These are phyloP conservation scores for Papilio polytes DNA, from an alignment of 1,140 invertebrate genomes.

Conservation along the genomic window DNA sequence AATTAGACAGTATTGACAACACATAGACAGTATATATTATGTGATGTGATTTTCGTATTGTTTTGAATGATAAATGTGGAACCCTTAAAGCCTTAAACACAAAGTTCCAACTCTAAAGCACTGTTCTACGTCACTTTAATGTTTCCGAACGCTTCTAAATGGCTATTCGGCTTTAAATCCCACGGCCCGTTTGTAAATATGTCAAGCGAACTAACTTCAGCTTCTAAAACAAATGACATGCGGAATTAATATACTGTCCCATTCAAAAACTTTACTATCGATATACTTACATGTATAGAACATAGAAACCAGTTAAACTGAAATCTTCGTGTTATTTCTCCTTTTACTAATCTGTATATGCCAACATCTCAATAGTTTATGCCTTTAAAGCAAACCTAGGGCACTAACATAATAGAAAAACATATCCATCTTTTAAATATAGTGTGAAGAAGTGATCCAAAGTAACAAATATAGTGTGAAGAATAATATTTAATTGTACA, in stretches of 20 bases:
- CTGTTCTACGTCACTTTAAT: slow-evolving; percentile 27
- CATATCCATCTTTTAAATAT: no score
- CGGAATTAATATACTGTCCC: slow-evolving; percentile 6
- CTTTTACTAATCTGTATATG: no score
- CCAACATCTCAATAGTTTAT: no score
- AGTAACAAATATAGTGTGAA: no score
- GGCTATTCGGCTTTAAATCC: slow-evolving; percentile 19
- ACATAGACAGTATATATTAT: not conserved
- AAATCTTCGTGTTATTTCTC: no score
- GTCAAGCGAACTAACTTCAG: slow-evolving; percentile 16
- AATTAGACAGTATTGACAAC: not conserved
- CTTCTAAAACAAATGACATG: slow-evolving; percentile 4
- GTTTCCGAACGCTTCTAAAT: slow-evolving; percentile 25
- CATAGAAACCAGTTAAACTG: not conserved
- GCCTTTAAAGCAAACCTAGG: no score
- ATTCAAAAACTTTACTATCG: not conserved
- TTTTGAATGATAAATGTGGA: slow-evolving; percentile 9
- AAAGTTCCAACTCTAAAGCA: slow-evolving; percentile 23
- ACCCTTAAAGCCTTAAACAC: slow-evolving; percentile 25
- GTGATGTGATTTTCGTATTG: not conserved
- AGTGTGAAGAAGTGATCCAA: no score
- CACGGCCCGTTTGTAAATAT: slow-evolving; percentile 24
- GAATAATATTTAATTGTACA: no score
- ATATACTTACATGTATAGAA: not conserved
- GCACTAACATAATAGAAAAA: no score